Evolutionary conservation across 2,888 invertebrate genomes (phyloP).

Genomic region (Amphiduros pacificus): DNA sequence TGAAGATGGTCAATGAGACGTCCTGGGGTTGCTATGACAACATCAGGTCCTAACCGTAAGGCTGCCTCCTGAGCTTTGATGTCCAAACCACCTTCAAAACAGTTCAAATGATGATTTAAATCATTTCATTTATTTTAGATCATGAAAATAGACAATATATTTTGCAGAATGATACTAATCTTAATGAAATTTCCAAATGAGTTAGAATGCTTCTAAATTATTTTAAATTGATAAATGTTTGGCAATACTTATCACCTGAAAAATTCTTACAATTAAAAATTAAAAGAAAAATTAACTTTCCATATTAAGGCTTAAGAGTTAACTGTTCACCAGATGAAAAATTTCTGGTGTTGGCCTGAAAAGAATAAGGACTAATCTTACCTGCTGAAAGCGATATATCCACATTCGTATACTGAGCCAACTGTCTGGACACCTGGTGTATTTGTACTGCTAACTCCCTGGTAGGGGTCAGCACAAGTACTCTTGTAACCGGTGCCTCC

Average conservation of each 20-base stretch:
- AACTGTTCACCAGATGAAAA: too few relatives aligned
- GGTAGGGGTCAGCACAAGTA: conserved; percentile 93
- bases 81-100: conserved; percentile 62
- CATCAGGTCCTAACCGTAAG: conserved; percentile 83
- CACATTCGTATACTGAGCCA: conserved; percentile 79
- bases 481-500: conserved; percentile 71
- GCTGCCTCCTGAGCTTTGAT: conserved; percentile 64
- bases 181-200: too few relatives aligned
- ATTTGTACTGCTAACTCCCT: conserved; percentile 97
- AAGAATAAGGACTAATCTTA: too few relatives aligned
- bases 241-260: too few relatives aligned
- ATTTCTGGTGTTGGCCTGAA: too few relatives aligned
- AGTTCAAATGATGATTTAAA: not conserved
- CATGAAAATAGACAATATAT: too few relatives aligned
- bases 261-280: too few relatives aligned
- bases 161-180: too few relatives aligned
- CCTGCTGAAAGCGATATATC: conserved; percentile 56
- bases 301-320: too few relatives aligned
- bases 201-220: too few relatives aligned
- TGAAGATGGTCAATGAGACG: conserved; percentile 95
- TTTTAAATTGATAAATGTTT: too few relatives aligned
- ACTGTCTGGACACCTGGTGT: conserved; percentile 87
- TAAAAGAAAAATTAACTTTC: too few relatives aligned
- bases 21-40: conserved; percentile 98
- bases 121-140: not conserved